Base-by-base conservation (phyloP, 1,140 invertebrate genomes). In the Drosophila sucinea region DNA sequence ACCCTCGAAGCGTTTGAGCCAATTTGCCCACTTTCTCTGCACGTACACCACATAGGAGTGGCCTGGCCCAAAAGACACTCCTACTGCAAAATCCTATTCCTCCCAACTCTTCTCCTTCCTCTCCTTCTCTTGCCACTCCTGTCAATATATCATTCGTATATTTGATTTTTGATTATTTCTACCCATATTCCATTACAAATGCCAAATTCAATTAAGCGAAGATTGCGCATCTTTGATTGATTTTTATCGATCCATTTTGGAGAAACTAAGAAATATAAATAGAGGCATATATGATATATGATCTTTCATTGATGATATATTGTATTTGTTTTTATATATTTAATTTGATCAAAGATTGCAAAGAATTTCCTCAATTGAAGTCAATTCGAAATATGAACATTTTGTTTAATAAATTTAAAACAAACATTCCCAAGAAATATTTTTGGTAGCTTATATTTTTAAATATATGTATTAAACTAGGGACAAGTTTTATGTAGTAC, bases 21-120 rank as follows among this genome's bases (percentile, higher is more conserved):
- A 78, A 30, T 61, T 69, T 58, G 32, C 25, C 25, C 67, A 84
- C 81, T 84, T 84, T 84, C 77, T 73, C 72, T 47, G 4, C 17
- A 41, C 11, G 62, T 56, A 60, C 66, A 38, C 10, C 10, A 35
- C 3, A 10, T 51, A 61, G 66, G 69, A 60, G 63, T 71, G 71
- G 51, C 32, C 27, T 69, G 67, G 44, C 32, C 32, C 33, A 57
- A 51, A 17, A 71, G 62, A 71, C 35, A 58, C 64, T 60, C 35
- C 67, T 38, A 51, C 7, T 3, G 2, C 23, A 51, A 27, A 17
- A 10, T 51, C 44, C 44, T 47, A 44, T 6, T 44, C 41, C 44
- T 25, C 23, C 23, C 44, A 25, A 0, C 23, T 27, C 44, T 27
- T 51, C 17, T 38, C 65, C 25, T 10, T 30, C 38, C 30, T 10